Conservation (phyloP, 1,140 invertebrate genomes). For the Eufriesea mexicana region DNA sequence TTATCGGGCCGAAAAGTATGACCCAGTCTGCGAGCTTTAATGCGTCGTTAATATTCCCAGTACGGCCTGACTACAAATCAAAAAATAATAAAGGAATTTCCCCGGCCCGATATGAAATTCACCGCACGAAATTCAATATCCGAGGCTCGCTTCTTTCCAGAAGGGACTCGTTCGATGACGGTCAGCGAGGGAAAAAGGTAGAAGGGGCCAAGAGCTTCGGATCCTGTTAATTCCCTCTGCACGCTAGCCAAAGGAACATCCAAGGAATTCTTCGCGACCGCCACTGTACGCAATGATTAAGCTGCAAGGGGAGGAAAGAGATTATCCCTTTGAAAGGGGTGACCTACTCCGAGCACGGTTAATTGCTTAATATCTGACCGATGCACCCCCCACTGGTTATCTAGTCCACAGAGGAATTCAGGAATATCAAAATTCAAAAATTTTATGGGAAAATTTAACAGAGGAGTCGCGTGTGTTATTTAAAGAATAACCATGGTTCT, state of each 20-base stretch:
- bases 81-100: constrained; percentile 7
- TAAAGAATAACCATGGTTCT: no score
- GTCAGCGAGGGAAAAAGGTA: background rate
- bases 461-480: no score
- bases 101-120: background rate
- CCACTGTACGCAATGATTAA: constrained; percentile 6
- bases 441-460: no score
- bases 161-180: no score
- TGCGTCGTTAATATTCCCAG: background rate
- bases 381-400: no score
- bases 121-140: constrained; percentile 33
- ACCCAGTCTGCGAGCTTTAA: background rate
- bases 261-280: constrained; percentile 5
- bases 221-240: background rate
- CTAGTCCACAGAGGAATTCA: no score
- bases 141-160: background rate
- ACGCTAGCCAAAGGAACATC: background rate
- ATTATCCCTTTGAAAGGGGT: background rate
- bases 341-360: background rate
- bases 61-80: no score
- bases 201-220: no score
- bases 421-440: no score
- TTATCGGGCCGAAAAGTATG: background rate
- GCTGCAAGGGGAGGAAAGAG: background rate
- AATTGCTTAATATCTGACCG: background rate